These are phyloP conservation scores for Ceratosolen solmsi DNA, from an alignment of 1,140 invertebrate genomes.

Conservation along the genomic window DNA sequence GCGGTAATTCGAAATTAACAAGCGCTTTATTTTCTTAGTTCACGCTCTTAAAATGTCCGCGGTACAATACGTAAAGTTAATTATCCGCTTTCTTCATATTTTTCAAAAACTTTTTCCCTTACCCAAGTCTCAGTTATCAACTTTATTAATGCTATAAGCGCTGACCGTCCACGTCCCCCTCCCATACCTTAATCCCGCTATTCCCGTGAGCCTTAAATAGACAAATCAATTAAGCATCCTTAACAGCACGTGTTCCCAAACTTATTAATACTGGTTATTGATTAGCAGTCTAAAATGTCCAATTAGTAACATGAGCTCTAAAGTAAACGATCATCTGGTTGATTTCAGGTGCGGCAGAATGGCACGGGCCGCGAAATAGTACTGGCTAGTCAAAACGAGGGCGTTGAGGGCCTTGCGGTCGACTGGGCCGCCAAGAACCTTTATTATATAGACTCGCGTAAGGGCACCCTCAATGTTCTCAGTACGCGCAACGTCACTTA, in stretches of 20 bases:
- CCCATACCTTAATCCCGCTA: background rate
- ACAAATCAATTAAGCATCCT: too few relatives aligned
- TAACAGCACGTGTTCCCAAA: too few relatives aligned
- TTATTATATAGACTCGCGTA: slow-evolving; percentile 97
- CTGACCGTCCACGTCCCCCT: too few relatives aligned
- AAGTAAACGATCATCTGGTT: background rate
- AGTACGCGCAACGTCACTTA: slow-evolving; percentile 89
- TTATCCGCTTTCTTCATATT: background rate
- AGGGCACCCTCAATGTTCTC: slow-evolving; percentile 95
- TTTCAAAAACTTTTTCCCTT: too few relatives aligned
- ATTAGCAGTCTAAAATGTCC: too few relatives aligned
- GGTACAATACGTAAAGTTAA: background rate
- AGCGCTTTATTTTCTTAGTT: background rate
- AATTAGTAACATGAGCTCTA: too few relatives aligned
- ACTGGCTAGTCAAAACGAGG: slow-evolving; percentile 95
- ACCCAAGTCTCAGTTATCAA: too few relatives aligned
- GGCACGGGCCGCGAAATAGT: slow-evolving; percentile 93
- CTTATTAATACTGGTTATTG: too few relatives aligned
- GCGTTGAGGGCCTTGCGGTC: slow-evolving; percentile 96
- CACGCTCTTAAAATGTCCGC: too few relatives aligned
- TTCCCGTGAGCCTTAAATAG: too few relatives aligned
- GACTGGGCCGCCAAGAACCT: slow-evolving; percentile 98
- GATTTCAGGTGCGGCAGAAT: slow-evolving; percentile 83
- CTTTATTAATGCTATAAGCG: too few relatives aligned
- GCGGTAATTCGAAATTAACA: background rate